Evolutionary conservation across 1,140 invertebrate genomes (phyloP), one percentile per base, ranked within the genome.

Genomic region (Trichomalopsis sarcophagae): DNA sequence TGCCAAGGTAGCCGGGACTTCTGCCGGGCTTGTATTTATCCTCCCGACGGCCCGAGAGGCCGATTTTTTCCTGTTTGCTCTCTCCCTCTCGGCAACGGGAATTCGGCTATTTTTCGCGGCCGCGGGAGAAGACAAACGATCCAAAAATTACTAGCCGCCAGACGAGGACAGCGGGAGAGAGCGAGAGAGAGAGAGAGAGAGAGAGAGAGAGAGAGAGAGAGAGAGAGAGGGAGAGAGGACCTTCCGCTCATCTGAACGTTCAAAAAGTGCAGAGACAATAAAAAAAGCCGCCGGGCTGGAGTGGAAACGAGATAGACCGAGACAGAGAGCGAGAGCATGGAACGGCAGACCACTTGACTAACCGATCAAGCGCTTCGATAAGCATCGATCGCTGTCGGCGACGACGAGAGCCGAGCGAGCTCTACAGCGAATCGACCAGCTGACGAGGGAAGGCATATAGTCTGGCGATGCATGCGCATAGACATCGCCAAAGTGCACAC

Each of bases 41-140:
- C 69, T 71, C 9, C 69, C 69, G 69, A 30, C 9, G 69, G 55
- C 14, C 55, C 69, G 27, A 71, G 23, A 2, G 69, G 69, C 23
- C 69, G 69, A 27, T 30, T 71, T 71, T 71, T 71, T 71, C 69
- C 69, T 71, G 69, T 71, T 71, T 71, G 69, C 69, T 71, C 69
- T 30, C 17, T 36, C 17, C 33, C 69, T 30, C 17, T 36, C 17
- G 69, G 69, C 69, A 71, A 17, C 10, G 69, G 27, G 69, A 11
- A 13, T 11, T 69, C 69, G 23, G 62, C 23, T 30, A 71, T 71
- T 71, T 71, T 33, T 71, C 69, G 21, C 55, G 6, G 17, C 55
- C n/a, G 55, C 55, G 69, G 17, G 69, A 33, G 69, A 71, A 33
- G 30, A 33, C 23, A 33, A 33, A 71, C 69, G 69, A 71, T 71